Evolutionary conservation across 1,140 invertebrate species (phyloP), one percentile per base, ranked within the genome.

Genomic region (Drosophila truncata): DNA sequence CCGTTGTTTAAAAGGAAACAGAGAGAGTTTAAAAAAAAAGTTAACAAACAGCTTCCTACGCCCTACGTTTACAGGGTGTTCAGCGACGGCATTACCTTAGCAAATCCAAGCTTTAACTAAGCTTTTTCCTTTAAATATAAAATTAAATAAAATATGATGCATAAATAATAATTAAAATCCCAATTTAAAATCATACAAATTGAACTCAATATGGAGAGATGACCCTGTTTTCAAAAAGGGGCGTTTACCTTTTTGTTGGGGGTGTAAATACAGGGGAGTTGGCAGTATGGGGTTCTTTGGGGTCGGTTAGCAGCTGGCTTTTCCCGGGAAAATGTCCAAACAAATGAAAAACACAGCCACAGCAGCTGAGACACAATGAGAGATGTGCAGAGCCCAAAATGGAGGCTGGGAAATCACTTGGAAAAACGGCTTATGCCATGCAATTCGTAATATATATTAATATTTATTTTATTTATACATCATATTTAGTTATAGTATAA

Each of bases 331-430:
- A 67, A 58, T 54, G 50, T 64, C 33, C 66, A 70, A 55, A 52
- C 73, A 91, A 91, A 87, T 91, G 77, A 50, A 83, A 87, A 83
- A 64, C 66, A 55, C 47, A 42, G 44, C 16, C 55, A 20, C 47
- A 55, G 41, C 87, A 91, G 87, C 54, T 91, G 87, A 50, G 87
- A 27, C 29, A 39, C 31, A 2, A 16, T 27, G 31, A 25, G 52
- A 55, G 52, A 54, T 35, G 50, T 47, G 18, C 13, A 23, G 18
- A 16, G 50, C 13, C 13, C 13, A 52, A 35, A 33, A 16, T 35
- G 31, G 31, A 60, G n/a, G 33, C 50, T 55, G 59, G 31, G 27
- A 5, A 37, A 37, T 9, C 5, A 23, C 14, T 16, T 10, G 20
- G 7, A 18, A 41, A 23, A 16, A 4, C 2, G 18, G 2, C 20